A percentile compares a stretch with the other conserved stretches of the same genome.
Conservation (phyloP, 2,797 vertebrate species). For the Avahi laniger region DNA sequence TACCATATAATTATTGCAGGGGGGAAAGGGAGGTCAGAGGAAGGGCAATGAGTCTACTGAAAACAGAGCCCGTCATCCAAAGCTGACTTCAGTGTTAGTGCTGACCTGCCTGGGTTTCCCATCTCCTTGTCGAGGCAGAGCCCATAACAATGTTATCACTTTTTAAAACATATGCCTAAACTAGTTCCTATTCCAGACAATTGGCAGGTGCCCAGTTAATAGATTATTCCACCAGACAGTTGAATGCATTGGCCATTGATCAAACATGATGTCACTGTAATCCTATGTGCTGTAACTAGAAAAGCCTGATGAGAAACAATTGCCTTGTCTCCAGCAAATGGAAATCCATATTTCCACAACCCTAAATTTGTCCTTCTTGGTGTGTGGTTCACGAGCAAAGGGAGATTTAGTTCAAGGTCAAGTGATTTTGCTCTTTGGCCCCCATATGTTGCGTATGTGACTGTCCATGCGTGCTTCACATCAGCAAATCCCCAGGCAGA, state of each 20-base stretch:
- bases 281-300: conserved; percentile 90
- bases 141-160: conserved; percentile 87
- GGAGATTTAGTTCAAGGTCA: conserved; percentile 60
- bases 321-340: conserved; percentile 75
- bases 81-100: conserved; percentile 67
- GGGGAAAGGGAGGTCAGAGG: not conserved
- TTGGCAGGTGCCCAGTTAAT: conserved; percentile 90
- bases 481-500: conserved; percentile 90
- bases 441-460: conserved; percentile 57
- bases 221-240: conserved; percentile 85
- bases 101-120: conserved; percentile 65
- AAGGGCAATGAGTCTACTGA: not conserved
- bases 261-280: conserved; percentile 92
- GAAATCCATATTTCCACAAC: not conserved
- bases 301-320: conserved; percentile 88
- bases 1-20: not conserved
- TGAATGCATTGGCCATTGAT: conserved; percentile 88
- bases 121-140: conserved; percentile 78
- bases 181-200: conserved; percentile 85
- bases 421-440: conserved; percentile 12
- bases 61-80: conserved; percentile 62
- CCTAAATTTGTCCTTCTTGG: conserved; percentile 48
- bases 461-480: conserved; percentile 72
- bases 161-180: conserved; percentile 85
- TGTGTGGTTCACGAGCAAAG: conserved; percentile 68